Percentiles rank a stretch among this genome's conserved stretches.
Conservation (phyloP, 2,113 vertebrate species). For the Zapornia atra region DNA sequence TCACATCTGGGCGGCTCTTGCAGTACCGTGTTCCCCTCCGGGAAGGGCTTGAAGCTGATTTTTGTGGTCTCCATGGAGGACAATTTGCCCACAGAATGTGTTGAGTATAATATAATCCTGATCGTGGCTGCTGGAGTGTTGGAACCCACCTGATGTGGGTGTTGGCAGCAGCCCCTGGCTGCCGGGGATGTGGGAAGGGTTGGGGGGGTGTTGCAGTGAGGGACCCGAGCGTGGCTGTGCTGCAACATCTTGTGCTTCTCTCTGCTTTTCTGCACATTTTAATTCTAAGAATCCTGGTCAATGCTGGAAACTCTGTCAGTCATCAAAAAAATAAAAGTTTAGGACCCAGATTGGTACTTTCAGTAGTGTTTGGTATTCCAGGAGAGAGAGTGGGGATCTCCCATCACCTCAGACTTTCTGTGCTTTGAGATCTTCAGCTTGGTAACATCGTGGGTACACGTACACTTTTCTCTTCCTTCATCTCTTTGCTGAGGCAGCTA, state of each 20-base stretch:
- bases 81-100: background rate
- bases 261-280: background rate
- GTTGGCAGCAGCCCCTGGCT: fast-evolving
- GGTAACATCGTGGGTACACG: fast-evolving
- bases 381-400: background rate
- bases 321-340: background rate
- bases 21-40: background rate
- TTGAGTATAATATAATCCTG: too few relatives aligned
- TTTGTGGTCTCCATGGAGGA: background rate
- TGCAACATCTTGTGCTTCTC: fast-evolving
- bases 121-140: too few relatives aligned
- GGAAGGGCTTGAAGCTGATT: background rate
- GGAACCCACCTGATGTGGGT: background rate
- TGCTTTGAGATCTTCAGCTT: background rate
- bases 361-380: background rate
- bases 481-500: too few relatives aligned
- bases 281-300: background rate
- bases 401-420: background rate
- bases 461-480: background rate
- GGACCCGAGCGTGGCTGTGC: background rate
- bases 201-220: background rate
- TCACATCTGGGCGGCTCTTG: background rate
- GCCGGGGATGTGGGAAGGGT: fast-evolving
- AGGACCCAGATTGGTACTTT: background rate
- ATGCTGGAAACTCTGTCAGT: background rate